These are phyloP conservation scores for Standfussiana lucernea DNA, from an alignment of 2,888 invertebrate genomes.

Conservation along the genomic window DNA sequence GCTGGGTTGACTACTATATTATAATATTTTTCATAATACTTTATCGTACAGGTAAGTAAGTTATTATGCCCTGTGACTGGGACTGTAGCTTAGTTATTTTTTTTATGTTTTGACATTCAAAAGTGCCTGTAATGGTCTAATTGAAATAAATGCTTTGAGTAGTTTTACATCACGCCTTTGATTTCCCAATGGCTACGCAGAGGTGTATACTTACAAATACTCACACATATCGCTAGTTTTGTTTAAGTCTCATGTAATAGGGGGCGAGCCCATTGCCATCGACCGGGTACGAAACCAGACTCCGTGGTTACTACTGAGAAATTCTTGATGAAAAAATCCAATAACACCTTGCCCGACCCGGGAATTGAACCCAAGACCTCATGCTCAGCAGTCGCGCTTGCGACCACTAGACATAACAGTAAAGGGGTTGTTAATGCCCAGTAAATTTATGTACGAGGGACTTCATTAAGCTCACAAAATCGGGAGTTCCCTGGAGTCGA, in stretches of 20 bases:
- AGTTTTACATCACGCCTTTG: neutral
- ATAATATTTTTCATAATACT: neutral
- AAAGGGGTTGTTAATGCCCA: neutral
- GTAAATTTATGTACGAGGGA: neutral
- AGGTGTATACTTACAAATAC: too few species aligned
- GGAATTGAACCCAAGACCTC: too few species aligned
- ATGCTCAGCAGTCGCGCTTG: too few species aligned
- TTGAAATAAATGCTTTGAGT: too few species aligned
- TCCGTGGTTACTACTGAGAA: neutral
- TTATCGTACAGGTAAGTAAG: too few species aligned
- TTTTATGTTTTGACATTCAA: too few species aligned
- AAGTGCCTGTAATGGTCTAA: too few species aligned
- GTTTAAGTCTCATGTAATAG: neutral
- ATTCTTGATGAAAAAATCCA: neutral
- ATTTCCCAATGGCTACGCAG: neutral
- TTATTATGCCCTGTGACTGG: too few species aligned
- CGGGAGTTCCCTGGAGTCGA: conserved; percentile 55
- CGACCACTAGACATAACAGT: neutral
- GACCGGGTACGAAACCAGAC: neutral
- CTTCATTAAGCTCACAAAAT: conserved; percentile 7
- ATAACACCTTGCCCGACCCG: too few species aligned
- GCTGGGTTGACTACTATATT: too few species aligned
- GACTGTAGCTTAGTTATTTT: too few species aligned
- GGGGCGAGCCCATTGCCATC: neutral
- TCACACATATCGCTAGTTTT: neutral